Conservation (phyloP, 2,888 invertebrate genomes). For the Zhengitettix transpicula region DNA sequence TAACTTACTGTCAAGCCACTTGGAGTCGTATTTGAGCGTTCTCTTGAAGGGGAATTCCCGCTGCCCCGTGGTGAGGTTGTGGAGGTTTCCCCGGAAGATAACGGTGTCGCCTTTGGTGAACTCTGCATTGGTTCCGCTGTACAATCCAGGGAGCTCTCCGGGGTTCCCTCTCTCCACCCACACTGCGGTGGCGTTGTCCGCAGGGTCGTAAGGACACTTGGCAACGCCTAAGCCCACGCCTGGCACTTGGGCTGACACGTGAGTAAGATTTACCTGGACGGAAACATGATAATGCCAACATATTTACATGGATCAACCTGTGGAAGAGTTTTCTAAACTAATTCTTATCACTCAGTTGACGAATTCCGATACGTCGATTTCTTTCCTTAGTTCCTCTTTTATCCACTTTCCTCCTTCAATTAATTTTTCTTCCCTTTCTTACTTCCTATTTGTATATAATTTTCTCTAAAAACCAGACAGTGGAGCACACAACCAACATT, state of each 20-base stretch:
- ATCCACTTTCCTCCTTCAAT: too few species aligned
- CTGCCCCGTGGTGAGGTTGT: slow-evolving; percentile 72
- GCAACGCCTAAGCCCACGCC: slow-evolving; percentile 89
- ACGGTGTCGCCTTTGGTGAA: slow-evolving; percentile 95
- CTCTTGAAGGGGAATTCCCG: slow-evolving; percentile 81
- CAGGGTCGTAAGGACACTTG: slow-evolving; percentile 94
- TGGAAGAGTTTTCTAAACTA: too few species aligned
- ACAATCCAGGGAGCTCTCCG: slow-evolving; percentile 78
- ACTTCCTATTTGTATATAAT: too few species aligned
- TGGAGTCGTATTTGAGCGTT: slow-evolving; percentile 92
- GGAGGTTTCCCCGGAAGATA: slow-evolving; percentile 90
- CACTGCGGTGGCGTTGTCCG: slow-evolving; percentile 92
- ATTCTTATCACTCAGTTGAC: too few species aligned
- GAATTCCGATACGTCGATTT: too few species aligned
- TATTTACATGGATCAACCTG: too few species aligned
- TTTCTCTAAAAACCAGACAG: too few species aligned
- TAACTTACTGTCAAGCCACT: slow-evolving; percentile 95
- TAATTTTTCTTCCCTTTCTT: too few species aligned
- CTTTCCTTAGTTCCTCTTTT: too few species aligned
- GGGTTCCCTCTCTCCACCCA: slow-evolving; percentile 95
- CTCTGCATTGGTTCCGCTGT: slow-evolving; percentile 95
- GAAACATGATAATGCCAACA: too few species aligned
- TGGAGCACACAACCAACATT: too few species aligned
- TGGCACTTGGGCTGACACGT: slow-evolving; percentile 76
- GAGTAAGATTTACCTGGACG: slow-evolving; percentile 67